Evolutionary conservation across 2,797 vertebrate genomes (phyloP), one percentile per base, ranked within the genome.

Genomic region (Gobio occitaniae): DNA sequence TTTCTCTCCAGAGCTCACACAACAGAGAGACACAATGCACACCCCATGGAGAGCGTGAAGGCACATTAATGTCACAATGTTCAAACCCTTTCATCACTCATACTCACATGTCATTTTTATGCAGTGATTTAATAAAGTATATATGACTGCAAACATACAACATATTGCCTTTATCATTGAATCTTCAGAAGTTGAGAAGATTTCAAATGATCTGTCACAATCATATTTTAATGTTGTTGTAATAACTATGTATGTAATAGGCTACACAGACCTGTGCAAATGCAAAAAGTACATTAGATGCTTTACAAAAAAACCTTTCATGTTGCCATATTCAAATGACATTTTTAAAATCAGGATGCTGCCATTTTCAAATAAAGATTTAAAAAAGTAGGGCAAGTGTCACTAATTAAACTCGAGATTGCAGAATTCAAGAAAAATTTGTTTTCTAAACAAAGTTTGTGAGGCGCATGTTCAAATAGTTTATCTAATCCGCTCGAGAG

Each of bases 21-120:
- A 32, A 48, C 10, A 76, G 47, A 59, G 21, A 50, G 21, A 44
- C 5, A 3, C 59, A 2, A 32, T 75, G 47, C 29, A 41, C 44
- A 66, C 19, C 13, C 32, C 3, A 25, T 50, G 48, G 48, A 79
- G 11, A 29, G 19, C 32, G 84, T 87, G 61, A 78, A 86, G 47
- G 6, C 89, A 90, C 90, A 68, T 89, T 91, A 93, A 92, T n/a
- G 85, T 87, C 87, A 91, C 84, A 89, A 85, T 6, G 77, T 88
- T 87, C 80, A 6, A 91, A 92, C 90, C 41, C 68, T 66, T 88
- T 89, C 32, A 19, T 21, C 77, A 80, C 52, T 70, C 15, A 78
- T 54, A 77, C 77, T 84, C 89, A 41, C 12, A 87, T 93, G 95
- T 69, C 88, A 90, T 56, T 93, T 94, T 94, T 95, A 94, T 92